A percentile compares a stretch with the other conserved stretches of the same genome.
Evolutionary conservation across 1,140 invertebrate species (phyloP).

Genomic region (Amyelois transitella): DNA sequence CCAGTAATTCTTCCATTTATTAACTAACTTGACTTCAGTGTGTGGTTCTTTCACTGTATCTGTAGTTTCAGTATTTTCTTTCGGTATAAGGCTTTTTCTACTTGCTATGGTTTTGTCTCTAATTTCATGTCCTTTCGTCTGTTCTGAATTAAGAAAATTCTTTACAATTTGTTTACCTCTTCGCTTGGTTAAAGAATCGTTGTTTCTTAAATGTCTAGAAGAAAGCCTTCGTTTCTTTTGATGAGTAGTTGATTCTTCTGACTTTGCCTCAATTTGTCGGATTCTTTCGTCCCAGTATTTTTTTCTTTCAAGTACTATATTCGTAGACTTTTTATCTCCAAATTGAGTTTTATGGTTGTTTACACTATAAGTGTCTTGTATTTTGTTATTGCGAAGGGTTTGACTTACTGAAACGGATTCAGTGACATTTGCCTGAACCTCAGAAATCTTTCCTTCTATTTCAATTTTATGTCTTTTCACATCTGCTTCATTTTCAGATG

Average conservation of each 20-base stretch:
- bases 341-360: constrained; percentile 40
- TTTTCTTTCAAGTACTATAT: constrained; percentile 69
- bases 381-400: constrained; percentile 42
- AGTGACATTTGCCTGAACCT: constrained; percentile 70
- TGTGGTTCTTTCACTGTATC: neutral
- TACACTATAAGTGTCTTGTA: neutral
- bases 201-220: constrained; percentile 47
- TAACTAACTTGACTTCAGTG: constrained; percentile 38
- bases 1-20: constrained; percentile 67
- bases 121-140: constrained; percentile 16
- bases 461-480: constrained; percentile 62
- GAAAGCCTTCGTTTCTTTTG: constrained; percentile 47
- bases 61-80: neutral
- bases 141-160: constrained; percentile 47
- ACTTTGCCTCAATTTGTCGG: constrained; percentile 54
- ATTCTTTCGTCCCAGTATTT: constrained; percentile 73
- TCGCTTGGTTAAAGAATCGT: constrained; percentile 67
- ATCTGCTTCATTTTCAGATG: constrained; percentile 68
- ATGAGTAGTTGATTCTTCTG: constrained; percentile 46
- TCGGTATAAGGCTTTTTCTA: constrained; percentile 4
- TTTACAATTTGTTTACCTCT: constrained; percentile 63
- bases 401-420: constrained; percentile 73
- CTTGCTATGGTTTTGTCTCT: constrained; percentile 12
- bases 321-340: constrained; percentile 38
- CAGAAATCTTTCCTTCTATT: constrained; percentile 68